Base-by-base conservation (phyloP, 2,888 invertebrate species). In the Drosophila testacea region DNA sequence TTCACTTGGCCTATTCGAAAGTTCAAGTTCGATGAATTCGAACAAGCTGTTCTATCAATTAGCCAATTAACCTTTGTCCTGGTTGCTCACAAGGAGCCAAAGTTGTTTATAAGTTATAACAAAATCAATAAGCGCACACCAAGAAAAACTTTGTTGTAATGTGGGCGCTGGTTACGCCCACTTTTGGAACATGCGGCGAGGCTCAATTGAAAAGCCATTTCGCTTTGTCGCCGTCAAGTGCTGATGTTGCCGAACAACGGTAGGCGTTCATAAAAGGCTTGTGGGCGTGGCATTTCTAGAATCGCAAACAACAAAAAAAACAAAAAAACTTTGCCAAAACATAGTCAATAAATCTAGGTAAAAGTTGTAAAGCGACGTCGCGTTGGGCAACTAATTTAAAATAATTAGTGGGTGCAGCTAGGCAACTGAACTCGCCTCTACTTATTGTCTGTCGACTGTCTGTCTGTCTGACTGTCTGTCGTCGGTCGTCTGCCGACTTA, bases 321-420 rank as follows among this genome's bases (percentile, higher is more conserved):
- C 9, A 32, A 6, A 32, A 36, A 63, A 83, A 75, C 66, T 73
- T 73, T 69, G 56, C 57, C 72, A 52, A 68, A 70, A 79, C 81
- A 81, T 60, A 75, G 77, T 55, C 83, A 77, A 84, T 84, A 86
- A 84, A 86, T 84, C 87, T 79, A 73, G 74, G 59, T 77, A 74
- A 81, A 61, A 69, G 69, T 71, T 69, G 78, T 48, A 75, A 70
- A 69, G 69, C 81, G 74, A 73, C 77, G 65, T 77, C 79, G 83
- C 83, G 83, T 77, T 79, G 64, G 70, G 69, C 81, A 83, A 83
- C 81, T 83, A 83, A 74, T 83, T 84, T 84, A 82, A 85, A 87
- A 87, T 85, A 85, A 85, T 85, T 87, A 87, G 85, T 87, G 85
- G 85, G 85, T 87, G 85, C 85, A 82, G 85, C 83, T 47, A 50